Conservation (phyloP, 2,113 vertebrate genomes). For the Chinchilla lanigera region DNA sequence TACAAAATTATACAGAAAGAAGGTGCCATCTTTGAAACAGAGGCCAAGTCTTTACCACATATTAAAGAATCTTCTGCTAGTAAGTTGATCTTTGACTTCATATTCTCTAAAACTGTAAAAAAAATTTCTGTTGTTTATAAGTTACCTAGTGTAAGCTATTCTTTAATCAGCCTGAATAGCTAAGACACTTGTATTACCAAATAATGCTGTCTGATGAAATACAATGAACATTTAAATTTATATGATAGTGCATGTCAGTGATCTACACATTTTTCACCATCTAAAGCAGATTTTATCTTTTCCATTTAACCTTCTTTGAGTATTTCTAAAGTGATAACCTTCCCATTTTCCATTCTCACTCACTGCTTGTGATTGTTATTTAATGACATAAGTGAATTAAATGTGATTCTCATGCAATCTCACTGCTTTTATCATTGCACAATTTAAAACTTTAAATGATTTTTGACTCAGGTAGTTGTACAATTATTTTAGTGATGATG, state of each 20-base stretch:
- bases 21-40: background rate
- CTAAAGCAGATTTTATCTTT: background rate
- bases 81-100: background rate
- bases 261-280: background rate
- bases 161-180: background rate
- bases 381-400: background rate
- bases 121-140: background rate
- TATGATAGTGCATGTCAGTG: background rate
- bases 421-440: background rate
- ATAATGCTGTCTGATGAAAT: background rate
- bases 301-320: background rate
- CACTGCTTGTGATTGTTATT: background rate
- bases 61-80: background rate
- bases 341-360: background rate
- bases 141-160: background rate
- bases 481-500: slow-evolving; percentile 39
- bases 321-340: background rate
- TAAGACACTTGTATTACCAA: background rate
- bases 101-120: background rate
- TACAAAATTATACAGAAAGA: background rate
- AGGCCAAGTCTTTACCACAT: background rate
- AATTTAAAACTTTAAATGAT: background rate
- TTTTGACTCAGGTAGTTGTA: background rate
- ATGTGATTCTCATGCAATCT: background rate
- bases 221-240: background rate